Conservation (phyloP, 2,888 invertebrate genomes). For the Aquatica leii region DNA sequence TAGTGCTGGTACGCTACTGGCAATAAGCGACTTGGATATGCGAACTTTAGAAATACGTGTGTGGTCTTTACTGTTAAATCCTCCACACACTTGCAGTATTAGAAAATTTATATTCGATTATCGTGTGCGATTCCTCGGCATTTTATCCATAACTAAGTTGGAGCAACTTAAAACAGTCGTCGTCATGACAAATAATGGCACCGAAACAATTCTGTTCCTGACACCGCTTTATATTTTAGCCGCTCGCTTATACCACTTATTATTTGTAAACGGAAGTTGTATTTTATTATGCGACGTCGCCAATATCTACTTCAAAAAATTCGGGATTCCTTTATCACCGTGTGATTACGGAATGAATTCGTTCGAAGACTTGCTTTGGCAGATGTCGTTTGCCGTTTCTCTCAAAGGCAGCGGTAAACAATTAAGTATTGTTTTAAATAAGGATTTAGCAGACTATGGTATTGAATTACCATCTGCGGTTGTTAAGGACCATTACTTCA, state of each 20-base stretch:
- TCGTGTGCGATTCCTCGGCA: slow-evolving; percentile 49
- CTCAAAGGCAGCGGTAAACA: slow-evolving; percentile 58
- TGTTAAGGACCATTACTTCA: slow-evolving; percentile 23
- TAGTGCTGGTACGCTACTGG: slow-evolving; percentile 61
- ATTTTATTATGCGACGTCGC: slow-evolving; percentile 52
- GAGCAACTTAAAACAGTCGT: slow-evolving; percentile 62
- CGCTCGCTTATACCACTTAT: slow-evolving; percentile 56
- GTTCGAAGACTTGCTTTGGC: slow-evolving; percentile 53
- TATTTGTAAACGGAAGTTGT: slow-evolving; percentile 53
- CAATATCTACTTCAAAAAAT: slow-evolving; percentile 49
- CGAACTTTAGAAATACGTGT: slow-evolving; percentile 59
- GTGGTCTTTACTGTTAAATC: slow-evolving; percentile 68
- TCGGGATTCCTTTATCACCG: slow-evolving; percentile 52
- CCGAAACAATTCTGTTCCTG: slow-evolving; percentile 51
- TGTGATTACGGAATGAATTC: slow-evolving; percentile 52
- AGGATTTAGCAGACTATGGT: slow-evolving; percentile 58
- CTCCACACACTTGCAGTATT: slow-evolving; percentile 62
- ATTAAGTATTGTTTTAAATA: slow-evolving; percentile 61
- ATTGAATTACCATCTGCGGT: slow-evolving; percentile 48
- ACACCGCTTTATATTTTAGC: slow-evolving; percentile 55
- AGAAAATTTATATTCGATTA: slow-evolving; percentile 60
- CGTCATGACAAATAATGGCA: slow-evolving; percentile 49
- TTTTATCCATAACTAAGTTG: slow-evolving; percentile 49
- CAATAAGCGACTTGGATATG: slow-evolving; percentile 59
- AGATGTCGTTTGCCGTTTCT: slow-evolving; percentile 55